Conservation (phyloP, 2,797 vertebrate species). For the Crenuchus spilurus region DNA sequence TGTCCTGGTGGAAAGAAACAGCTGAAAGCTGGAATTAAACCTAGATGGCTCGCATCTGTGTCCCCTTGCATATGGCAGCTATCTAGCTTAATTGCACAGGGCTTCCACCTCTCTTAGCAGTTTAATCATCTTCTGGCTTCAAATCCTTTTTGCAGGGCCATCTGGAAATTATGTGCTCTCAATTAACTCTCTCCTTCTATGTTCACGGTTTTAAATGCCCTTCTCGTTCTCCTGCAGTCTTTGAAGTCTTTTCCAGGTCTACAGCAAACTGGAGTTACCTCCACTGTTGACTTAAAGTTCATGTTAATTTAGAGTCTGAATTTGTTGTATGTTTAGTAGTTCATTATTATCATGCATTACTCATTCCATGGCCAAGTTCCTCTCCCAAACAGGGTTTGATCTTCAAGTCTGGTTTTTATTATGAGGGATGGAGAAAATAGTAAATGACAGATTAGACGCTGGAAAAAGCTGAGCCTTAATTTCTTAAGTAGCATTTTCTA, state of each 20-base stretch:
- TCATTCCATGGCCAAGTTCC: constrained; percentile 53
- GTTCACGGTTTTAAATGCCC: constrained; percentile 64
- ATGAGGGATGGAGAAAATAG: constrained; percentile 53
- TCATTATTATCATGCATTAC: constrained; percentile 47
- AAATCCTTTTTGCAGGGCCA: constrained; percentile 64
- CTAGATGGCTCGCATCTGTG: constrained; percentile 14
- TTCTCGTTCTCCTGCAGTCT: constrained; percentile 54
- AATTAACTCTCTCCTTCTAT: constrained; percentile 73
- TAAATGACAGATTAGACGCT: constrained; percentile 51
- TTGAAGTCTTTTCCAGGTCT: constrained; percentile 69
- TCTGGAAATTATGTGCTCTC: constrained; percentile 78
- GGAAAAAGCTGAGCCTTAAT: constrained; percentile 14
- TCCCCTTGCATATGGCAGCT: constrained; percentile 72
- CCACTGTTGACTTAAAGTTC: constrained; percentile 45
- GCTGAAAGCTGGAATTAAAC: constrained; percentile 16
- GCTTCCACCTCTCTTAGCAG: constrained; percentile 74
- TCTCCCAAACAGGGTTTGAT: constrained; percentile 9
- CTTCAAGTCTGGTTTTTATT: constrained; percentile 55
- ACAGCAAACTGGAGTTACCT: constrained; percentile 55
- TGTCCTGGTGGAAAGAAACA: constrained; percentile 2
- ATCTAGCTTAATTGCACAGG: constrained; percentile 74
- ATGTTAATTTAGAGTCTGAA: constrained; percentile 34
- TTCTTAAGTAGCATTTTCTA: background rate
- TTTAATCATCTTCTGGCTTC: constrained; percentile 72
- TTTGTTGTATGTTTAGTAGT: constrained; percentile 11